phyloP scores from a whole-genome alignment of 2,888 invertebrate genomes.

The Rapana venosa region DNA sequence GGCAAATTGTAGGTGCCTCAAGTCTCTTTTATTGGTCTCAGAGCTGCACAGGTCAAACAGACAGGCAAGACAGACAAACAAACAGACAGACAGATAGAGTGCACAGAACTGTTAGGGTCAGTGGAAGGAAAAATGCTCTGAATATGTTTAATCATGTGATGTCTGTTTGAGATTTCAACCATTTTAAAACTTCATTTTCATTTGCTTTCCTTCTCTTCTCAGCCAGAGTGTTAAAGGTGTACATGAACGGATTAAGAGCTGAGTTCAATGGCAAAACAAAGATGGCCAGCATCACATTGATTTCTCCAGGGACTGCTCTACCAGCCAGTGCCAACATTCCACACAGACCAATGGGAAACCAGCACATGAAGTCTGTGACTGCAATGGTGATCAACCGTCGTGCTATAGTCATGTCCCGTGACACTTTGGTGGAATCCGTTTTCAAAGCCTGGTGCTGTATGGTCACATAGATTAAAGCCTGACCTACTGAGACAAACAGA shows the following conservation, averaged over 20 bases:
- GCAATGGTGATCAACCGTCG: background rate
- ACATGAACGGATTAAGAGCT: background rate
- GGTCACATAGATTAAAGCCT: background rate
- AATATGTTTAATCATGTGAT: background rate
- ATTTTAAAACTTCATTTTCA: background rate
- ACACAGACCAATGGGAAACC: constrained; percentile 12
- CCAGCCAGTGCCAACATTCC: background rate
- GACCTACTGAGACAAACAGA: background rate
- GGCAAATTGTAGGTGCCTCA: too few species aligned
- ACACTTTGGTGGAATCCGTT: background rate
- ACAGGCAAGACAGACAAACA: too few species aligned
- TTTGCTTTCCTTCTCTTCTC: background rate
- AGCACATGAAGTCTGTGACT: constrained; percentile 1
- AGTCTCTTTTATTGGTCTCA: too few species aligned
- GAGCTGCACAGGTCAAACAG: too few species aligned
- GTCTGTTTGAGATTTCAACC: background rate
- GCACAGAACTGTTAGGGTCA: too few species aligned
- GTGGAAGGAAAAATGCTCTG: too few species aligned
- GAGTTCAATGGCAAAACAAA: constrained; percentile 3
- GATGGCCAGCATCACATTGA: background rate
- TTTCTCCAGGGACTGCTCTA: background rate
- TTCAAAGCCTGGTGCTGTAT: background rate
- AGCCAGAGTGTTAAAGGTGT: background rate
- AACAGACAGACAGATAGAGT: too few species aligned
- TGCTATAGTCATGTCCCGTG: background rate